Percentiles rank a stretch among this genome's conserved stretches.
Conservation (phyloP, 2,113 vertebrate species). For the Aspiorhynchus laticeps region DNA sequence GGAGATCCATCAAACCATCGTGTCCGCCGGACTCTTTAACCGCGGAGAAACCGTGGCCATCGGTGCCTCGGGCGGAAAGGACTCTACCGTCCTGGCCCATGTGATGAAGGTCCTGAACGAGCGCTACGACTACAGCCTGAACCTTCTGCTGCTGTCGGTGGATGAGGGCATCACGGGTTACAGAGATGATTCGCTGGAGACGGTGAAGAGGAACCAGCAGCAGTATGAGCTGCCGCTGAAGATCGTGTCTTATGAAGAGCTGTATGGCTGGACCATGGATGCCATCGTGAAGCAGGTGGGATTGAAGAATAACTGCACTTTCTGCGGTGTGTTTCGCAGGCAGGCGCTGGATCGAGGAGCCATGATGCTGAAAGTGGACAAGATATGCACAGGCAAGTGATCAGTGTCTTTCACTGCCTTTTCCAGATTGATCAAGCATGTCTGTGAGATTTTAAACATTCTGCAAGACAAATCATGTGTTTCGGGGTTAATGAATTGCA, state of each 20-base stretch:
- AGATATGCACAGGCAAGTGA: conserved; percentile 84
- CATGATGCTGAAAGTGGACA: conserved; percentile 83
- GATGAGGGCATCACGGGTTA: conserved; percentile 89
- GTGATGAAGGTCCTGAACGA: conserved; percentile 82
- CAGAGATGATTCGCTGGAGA: conserved; percentile 85
- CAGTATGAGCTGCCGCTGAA: conserved; percentile 84
- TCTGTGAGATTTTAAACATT: neutral
- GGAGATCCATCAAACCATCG: conserved; percentile 83
- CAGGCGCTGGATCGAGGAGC: conserved; percentile 86
- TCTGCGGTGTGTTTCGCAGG: conserved; percentile 88
- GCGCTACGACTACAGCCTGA: conserved; percentile 78
- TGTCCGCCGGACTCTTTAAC: conserved; percentile 76
- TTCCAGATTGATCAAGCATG: neutral
- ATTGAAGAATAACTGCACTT: conserved; percentile 87
- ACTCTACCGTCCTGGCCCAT: conserved; percentile 88
- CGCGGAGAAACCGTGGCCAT: conserved; percentile 80
- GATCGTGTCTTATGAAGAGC: conserved; percentile 84
- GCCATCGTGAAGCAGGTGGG: conserved; percentile 82
- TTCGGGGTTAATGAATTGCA: neutral
- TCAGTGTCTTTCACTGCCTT: neutral
- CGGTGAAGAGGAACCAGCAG: conserved; percentile 82
- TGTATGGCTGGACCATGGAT: conserved; percentile 93
- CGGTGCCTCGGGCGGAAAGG: conserved; percentile 87
- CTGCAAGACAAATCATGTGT: neutral
- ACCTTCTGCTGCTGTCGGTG: conserved; percentile 83